Conservation (phyloP, 2,797 vertebrate genomes). For the Sebastes itinus region DNA sequence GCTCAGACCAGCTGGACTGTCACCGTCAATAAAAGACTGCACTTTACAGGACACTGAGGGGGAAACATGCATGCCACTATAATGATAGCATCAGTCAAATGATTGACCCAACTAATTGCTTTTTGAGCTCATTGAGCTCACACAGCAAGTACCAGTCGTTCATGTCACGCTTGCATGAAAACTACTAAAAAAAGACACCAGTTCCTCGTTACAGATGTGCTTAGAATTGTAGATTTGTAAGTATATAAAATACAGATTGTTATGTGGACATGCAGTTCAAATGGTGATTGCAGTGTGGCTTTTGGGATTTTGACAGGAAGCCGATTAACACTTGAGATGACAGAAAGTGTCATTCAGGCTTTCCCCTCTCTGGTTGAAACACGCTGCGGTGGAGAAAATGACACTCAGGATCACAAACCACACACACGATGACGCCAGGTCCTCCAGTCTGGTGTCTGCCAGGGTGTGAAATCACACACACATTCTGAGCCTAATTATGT, state of each 20-base stretch:
- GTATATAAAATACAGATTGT: neutral
- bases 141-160: neutral
- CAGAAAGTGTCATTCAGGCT: slow-evolving; percentile 11
- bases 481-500: slow-evolving; percentile 4
- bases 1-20: slow-evolving; percentile 65
- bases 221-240: neutral
- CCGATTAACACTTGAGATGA: slow-evolving; percentile 14
- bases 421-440: slow-evolving; percentile 5
- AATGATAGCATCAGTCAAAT: slow-evolving; percentile 42
- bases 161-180: neutral
- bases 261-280: neutral
- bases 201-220: neutral
- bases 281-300: neutral
- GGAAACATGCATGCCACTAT: slow-evolving; percentile 6
- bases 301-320: neutral
- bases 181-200: neutral
- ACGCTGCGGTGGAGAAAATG: slow-evolving; percentile 48
- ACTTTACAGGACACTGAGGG: slow-evolving; percentile 32
- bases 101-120: neutral
- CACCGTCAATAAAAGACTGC: slow-evolving; percentile 42
- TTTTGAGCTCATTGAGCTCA: neutral
- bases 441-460: slow-evolving; percentile 39
- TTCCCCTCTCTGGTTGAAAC: slow-evolving; percentile 24
- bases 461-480: slow-evolving; percentile 62
- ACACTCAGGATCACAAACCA: slow-evolving; percentile 38